Evolutionary conservation across 53 echinoderm and acorn worm species (phyloP).

Genomic region (Echinarachnius parma): DNA sequence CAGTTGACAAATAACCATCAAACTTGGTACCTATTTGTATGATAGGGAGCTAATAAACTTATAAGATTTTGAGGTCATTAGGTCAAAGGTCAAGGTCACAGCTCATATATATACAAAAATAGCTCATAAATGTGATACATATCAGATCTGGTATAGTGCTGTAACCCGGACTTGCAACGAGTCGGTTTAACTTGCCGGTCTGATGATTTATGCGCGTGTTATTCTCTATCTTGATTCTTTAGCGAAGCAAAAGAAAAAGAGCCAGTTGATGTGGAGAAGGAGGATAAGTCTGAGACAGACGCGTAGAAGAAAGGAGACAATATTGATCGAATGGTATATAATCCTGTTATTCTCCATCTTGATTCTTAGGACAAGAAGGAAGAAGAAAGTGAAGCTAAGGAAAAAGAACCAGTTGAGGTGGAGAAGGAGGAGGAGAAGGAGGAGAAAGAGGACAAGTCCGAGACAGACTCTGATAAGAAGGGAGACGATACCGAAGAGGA

Average conservation of each 20-base stretch:
- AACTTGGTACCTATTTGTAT: too few relatives aligned
- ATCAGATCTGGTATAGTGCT: too few relatives aligned
- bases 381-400: constrained; percentile 6
- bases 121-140: too few relatives aligned
- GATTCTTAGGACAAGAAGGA: constrained; percentile 29
- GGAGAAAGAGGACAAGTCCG: constrained; percentile 40
- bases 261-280: background rate
- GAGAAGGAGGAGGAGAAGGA: constrained; percentile 15
- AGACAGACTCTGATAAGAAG: constrained; percentile 45
- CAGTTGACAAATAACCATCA: too few relatives aligned
- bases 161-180: too few relatives aligned
- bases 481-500: constrained; percentile 41
- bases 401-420: background rate
- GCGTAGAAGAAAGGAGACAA: constrained; percentile 44
- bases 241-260: constrained; percentile 5
- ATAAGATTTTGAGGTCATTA: too few relatives aligned
- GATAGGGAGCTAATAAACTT: too few relatives aligned
- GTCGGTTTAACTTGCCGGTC: too few relatives aligned
- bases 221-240: background rate
- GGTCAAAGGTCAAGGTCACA: too few relatives aligned
- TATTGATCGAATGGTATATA: too few relatives aligned
- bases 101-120: too few relatives aligned
- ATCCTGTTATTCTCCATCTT: background rate
- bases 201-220: too few relatives aligned
- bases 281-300: constrained; percentile 42